These are phyloP conservation scores for Okamejei kenojei DNA, from an alignment of 2,797 vertebrate genomes.

Conservation along the genomic window DNA sequence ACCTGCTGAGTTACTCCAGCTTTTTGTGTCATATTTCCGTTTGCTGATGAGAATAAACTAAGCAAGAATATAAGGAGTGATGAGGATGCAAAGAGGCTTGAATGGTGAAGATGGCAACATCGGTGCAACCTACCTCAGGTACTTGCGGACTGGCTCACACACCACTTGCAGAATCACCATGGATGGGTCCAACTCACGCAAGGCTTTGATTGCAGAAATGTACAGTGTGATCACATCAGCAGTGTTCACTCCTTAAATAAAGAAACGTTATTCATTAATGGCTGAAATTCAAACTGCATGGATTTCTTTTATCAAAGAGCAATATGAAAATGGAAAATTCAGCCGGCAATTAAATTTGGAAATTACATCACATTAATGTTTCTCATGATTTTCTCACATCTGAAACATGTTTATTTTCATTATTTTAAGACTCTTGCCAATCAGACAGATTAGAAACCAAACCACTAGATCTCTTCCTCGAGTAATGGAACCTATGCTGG, in stretches of 20 bases:
- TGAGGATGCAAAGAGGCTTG: too few relatives aligned
- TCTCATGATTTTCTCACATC: background rate
- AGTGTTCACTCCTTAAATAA: conserved; percentile 82
- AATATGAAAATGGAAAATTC: background rate
- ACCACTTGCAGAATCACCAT: conserved; percentile 95
- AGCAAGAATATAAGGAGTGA: too few relatives aligned
- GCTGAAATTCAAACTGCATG: background rate
- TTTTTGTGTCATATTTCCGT: too few relatives aligned
- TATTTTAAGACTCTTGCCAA: too few relatives aligned
- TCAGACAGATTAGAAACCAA: too few relatives aligned
- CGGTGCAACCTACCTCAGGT: conserved; percentile 69
- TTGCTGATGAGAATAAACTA: too few relatives aligned
- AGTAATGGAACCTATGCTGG: too few relatives aligned
- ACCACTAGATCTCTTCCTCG: too few relatives aligned
- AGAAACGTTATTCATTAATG: background rate
- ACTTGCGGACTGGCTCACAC: conserved; percentile 91
- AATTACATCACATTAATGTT: background rate
- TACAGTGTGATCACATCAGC: conserved; percentile 95
- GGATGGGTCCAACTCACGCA: conserved; percentile 86
- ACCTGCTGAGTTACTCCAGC: too few relatives aligned
- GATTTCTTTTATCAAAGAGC: background rate
- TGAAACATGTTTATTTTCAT: too few relatives aligned
- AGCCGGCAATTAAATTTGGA: background rate
- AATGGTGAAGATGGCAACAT: too few relatives aligned
- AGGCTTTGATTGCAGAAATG: conserved; percentile 92